Evolutionary conservation across 53 echinoderm and acorn worm species (phyloP), one percentile per base, ranked within the genome.

Genomic region (Hippasteria phrygiana): DNA sequence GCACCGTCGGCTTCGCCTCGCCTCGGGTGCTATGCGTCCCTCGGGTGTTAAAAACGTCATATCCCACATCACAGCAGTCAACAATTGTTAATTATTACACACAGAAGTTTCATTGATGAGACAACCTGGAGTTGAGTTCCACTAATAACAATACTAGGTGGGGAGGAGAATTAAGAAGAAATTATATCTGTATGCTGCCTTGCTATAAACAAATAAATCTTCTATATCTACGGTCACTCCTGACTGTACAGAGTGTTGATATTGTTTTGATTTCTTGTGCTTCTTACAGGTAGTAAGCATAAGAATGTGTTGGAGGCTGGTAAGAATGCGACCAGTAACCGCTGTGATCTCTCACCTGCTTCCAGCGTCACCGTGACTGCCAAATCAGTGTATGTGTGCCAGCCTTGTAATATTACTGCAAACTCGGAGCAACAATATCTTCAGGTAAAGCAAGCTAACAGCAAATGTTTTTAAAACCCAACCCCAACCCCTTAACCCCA

Each of bases 361-460:
- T 20, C 18, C 4, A 66, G 12, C 6, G 35, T 46, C 26, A 9
- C 65, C 20, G 11, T 16, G 38, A 26, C 65, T 22, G 33, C 33
- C 48, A 34, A 13, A 0, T 9, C 75, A 0, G 26, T 32, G 29
- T 75, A 48, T 50, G 75, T 42, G 3, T 83, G 83, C n/a, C 46
- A 66, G 9, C 5, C 67, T 0, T 83, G 83, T n/a, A 83, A 48
- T 28, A 22, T 83, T 4, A 46, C 83, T 11, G 48, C 83, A 9
- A 83, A 83, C 83, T 83, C 83, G 0, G 83, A 83, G 6, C 83
- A 83, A 34, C 83, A 83, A 35, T 83, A 83, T 83, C 83, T 83
- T 20, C 83, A 83, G 83, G 83, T 83, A 26, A 62, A 22, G 5
- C 62, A 48, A 10, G 48, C 48, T 10, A 14, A 10, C 48, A 8